These are phyloP conservation scores for Rallus crepitans DNA, from an alignment of 2,797 vertebrate genomes.

Conservation along the genomic window DNA sequence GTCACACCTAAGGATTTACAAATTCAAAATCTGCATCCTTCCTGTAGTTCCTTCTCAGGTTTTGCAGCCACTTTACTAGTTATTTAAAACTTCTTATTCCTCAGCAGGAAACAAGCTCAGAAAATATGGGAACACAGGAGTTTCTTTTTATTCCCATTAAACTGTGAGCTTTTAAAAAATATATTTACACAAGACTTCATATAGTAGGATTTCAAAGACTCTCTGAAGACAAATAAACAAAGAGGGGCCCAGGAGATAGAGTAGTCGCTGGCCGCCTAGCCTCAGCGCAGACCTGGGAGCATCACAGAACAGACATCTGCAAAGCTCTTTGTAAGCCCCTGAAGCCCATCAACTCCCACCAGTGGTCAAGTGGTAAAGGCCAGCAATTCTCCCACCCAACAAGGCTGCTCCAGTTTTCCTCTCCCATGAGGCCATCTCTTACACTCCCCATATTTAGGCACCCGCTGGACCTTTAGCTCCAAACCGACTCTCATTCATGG, in stretches of 20 bases:
- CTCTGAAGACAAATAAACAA: slow-evolving; percentile 43
- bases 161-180: not conserved
- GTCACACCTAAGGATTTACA: not conserved
- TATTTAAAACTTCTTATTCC: not conserved
- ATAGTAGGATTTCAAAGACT: slow-evolving; percentile 36
- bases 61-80: not conserved
- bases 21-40: not conserved
- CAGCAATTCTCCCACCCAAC: slow-evolving; percentile 77
- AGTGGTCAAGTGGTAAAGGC: slow-evolving; percentile 81
- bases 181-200: slow-evolving; percentile 7
- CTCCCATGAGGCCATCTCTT: slow-evolving; percentile 59
- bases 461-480: slow-evolving; percentile 68
- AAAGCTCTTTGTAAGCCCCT: slow-evolving; percentile 60
- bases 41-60: not conserved
- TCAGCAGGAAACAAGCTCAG: not conserved
- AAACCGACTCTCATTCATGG: slow-evolving; percentile 67
- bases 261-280: not conserved
- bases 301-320: not conserved
- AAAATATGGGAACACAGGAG: not conserved
- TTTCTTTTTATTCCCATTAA: not conserved
- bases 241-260: not conserved
- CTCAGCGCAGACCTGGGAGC: fast-evolving
- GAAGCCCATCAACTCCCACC: slow-evolving; percentile 66
- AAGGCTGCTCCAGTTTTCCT: slow-evolving; percentile 73
- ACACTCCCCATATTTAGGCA: slow-evolving; percentile 38